Conservation (phyloP, 2,888 invertebrate genomes). For the Yponomeuta evonymella region DNA sequence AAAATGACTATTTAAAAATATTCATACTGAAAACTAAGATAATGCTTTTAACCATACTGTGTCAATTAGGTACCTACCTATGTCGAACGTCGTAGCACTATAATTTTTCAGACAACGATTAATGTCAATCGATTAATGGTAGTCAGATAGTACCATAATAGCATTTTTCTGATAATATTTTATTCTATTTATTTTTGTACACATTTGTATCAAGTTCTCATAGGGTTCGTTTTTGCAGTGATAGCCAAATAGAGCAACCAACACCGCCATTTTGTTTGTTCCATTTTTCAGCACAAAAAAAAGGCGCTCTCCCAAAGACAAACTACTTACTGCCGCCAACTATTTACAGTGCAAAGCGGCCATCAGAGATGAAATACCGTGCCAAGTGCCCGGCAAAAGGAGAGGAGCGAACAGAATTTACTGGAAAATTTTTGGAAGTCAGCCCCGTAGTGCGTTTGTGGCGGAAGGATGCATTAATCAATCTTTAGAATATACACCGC, state of each 20-base stretch:
- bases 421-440: conserved; percentile 72
- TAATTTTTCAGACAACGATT: too few relatives aligned
- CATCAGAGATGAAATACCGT: conserved; percentile 70
- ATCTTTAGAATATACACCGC: conserved; percentile 54
- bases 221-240: background rate
- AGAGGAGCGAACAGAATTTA: conserved; percentile 70
- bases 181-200: too few relatives aligned
- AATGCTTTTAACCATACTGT: too few relatives aligned
- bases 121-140: too few relatives aligned
- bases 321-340: conserved; percentile 34
- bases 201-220: background rate
- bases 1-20: too few relatives aligned
- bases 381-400: conserved; percentile 72
- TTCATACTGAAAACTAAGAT: too few relatives aligned
- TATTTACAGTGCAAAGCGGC: conserved; percentile 59
- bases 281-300: conserved; percentile 1
- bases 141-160: too few relatives aligned
- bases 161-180: too few relatives aligned
- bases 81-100: too few relatives aligned
- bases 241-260: conserved; percentile 17
- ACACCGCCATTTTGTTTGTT: conserved; percentile 14
- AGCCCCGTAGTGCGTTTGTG: conserved; percentile 62
- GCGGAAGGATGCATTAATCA: conserved; percentile 64
- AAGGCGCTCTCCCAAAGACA: conserved; percentile 19
- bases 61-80: too few relatives aligned